Percentiles rank a stretch among this genome's conserved stretches.
Conservation (phyloP, 2,113 vertebrate species). For the Anas platyrhynchos region DNA sequence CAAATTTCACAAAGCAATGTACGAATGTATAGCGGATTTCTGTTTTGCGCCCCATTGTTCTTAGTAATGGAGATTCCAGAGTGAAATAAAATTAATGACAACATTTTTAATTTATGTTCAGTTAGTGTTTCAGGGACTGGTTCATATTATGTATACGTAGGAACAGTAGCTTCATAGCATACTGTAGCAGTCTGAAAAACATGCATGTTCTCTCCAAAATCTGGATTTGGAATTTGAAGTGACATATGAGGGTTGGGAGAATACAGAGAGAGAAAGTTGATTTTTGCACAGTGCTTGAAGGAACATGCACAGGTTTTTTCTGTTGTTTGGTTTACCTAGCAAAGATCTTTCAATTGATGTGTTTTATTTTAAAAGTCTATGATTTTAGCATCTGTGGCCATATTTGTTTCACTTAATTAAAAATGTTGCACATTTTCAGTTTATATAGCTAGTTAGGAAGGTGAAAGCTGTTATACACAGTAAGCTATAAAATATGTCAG, state of each 20-base stretch:
- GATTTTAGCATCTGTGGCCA: background rate
- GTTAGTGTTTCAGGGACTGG: conserved; percentile 37
- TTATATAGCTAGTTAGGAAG: conserved; percentile 20
- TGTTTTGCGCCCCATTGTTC: background rate
- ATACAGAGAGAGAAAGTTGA: background rate
- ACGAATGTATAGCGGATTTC: background rate
- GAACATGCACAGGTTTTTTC: background rate
- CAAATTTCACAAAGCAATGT: conserved; percentile 32
- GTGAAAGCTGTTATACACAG: conserved; percentile 13
- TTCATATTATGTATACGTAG: conserved; percentile 39
- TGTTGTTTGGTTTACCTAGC: background rate
- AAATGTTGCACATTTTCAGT: background rate
- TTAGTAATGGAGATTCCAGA: conserved; percentile 14
- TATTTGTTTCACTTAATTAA: conserved; percentile 23
- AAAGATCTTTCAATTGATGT: background rate
- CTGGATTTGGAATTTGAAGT: conserved; percentile 10
- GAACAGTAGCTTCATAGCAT: conserved; percentile 46
- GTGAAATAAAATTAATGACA: conserved; percentile 32
- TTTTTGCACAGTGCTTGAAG: background rate
- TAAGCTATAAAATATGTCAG: conserved; percentile 12
- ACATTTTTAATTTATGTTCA: conserved; percentile 44
- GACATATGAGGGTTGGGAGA: background rate
- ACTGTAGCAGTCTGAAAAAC: background rate
- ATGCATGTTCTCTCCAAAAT: background rate
- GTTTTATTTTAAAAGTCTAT: background rate